Evolutionary conservation across 1,140 invertebrate genomes (phyloP).

Genomic region (Listronotus bonariensis): DNA sequence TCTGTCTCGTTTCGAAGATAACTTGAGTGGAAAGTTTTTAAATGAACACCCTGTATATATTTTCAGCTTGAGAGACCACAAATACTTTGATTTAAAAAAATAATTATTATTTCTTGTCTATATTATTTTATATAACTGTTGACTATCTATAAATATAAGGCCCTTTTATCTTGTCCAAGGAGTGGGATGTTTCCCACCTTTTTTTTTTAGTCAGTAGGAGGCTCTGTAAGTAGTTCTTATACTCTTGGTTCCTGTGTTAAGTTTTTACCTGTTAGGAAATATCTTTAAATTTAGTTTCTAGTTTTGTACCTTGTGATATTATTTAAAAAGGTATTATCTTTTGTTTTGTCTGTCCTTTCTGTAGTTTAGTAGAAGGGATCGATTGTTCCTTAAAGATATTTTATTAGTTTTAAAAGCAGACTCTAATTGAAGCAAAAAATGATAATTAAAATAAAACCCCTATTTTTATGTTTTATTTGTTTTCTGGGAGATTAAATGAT

Average conservation of each 20-base stretch:
- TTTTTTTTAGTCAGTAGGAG: slow-evolving; percentile 1
- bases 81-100: neutral
- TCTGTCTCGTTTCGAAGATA: too few species aligned
- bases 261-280: slow-evolving; percentile 32
- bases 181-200: neutral
- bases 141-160: neutral
- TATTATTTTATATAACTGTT: too few species aligned
- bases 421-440: slow-evolving; percentile 2
- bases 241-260: slow-evolving; percentile 38
- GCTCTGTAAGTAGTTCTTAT: slow-evolving; percentile 35
- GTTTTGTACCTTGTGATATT: slow-evolving; percentile 44
- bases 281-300: slow-evolving; percentile 17
- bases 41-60: too few species aligned
- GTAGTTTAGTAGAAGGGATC: slow-evolving; percentile 11
- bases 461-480: too few species aligned
- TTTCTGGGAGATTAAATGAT: too few species aligned
- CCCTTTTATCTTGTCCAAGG: slow-evolving; percentile 2
- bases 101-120: too few species aligned
- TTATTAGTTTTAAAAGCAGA: slow-evolving; percentile 31
- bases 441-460: too few species aligned
- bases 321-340: slow-evolving; percentile 42
- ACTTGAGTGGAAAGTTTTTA: too few species aligned
- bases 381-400: slow-evolving; percentile 22
- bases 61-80: too few species aligned
- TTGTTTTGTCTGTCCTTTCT: slow-evolving; percentile 33